phyloP scores from a whole-genome alignment of 1,140 invertebrate species.

The Aphidius ervi region DNA sequence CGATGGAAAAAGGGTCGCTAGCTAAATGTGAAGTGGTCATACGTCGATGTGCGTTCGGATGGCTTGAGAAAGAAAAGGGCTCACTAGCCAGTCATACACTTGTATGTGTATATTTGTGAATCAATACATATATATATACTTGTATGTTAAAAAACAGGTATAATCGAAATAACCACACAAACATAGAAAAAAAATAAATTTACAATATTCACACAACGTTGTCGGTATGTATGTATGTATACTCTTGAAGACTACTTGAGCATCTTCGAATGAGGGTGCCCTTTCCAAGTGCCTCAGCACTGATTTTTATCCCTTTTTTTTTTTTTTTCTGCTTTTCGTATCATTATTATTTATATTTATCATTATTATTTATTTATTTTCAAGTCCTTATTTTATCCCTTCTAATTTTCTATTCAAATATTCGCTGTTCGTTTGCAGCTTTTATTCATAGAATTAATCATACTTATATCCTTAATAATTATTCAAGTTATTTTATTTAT shows the following conservation, averaged over 20 bases:
- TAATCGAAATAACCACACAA: no score
- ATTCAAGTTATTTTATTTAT: no score
- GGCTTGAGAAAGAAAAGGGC: constrained; percentile 14
- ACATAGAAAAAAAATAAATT: no score
- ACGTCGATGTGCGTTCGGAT: constrained; percentile 32
- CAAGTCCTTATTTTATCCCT: neutral
- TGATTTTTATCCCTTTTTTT: constrained; percentile 29
- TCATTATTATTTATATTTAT: neutral
- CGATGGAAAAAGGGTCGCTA: constrained; percentile 35
- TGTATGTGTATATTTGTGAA: no score
- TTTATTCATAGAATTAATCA: neutral
- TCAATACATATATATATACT: no score
- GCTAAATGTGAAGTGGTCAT: constrained; percentile 48
- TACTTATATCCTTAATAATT: no score
- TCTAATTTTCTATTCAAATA: constrained; percentile 31
- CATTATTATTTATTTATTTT: neutral
- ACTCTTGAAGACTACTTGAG: constrained; percentile 27
- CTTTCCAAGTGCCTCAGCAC: constrained; percentile 23
- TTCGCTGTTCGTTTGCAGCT: constrained; percentile 34
- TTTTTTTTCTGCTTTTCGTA: neutral
- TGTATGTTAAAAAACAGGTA: no score
- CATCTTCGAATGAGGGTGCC: constrained; percentile 29
- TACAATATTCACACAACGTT: neutral
- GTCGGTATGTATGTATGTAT: neutral
- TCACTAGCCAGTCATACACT: neutral